Evolutionary conservation across 2,113 vertebrate genomes (phyloP).

Genomic region (Eulemur macaco): DNA sequence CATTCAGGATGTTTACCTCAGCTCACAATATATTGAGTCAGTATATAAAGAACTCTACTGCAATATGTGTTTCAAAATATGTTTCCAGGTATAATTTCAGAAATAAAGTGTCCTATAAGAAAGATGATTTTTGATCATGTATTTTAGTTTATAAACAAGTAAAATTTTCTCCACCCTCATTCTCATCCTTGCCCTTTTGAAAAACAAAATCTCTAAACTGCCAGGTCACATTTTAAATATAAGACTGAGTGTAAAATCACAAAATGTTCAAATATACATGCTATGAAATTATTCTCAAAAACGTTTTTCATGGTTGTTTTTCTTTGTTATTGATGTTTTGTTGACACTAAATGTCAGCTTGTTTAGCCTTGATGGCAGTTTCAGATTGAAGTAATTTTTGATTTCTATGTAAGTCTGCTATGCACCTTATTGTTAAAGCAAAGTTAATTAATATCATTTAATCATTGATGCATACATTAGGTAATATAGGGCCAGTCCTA

Average conservation of each 20-base stretch:
- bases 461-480: neutral
- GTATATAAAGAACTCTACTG: neutral
- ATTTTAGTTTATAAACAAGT: neutral
- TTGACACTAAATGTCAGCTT: neutral
- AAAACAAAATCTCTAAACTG: neutral
- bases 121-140: neutral
- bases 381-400: neutral
- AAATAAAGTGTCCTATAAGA: neutral
- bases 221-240: neutral
- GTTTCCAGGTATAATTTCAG: neutral
- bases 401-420: neutral
- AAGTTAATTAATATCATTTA: neutral
- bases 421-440: neutral
- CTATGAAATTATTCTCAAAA: neutral
- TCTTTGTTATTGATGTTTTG: neutral
- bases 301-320: neutral
- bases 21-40: neutral
- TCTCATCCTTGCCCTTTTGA: neutral
- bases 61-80: neutral
- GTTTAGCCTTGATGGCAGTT: neutral
- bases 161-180: neutral
- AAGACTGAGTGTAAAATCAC: neutral
- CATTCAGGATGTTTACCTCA: neutral
- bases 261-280: neutral
- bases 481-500: neutral